phyloP scores from a whole-genome alignment of 2,888 invertebrate genomes.

The Gisinianus flammeolus region DNA sequence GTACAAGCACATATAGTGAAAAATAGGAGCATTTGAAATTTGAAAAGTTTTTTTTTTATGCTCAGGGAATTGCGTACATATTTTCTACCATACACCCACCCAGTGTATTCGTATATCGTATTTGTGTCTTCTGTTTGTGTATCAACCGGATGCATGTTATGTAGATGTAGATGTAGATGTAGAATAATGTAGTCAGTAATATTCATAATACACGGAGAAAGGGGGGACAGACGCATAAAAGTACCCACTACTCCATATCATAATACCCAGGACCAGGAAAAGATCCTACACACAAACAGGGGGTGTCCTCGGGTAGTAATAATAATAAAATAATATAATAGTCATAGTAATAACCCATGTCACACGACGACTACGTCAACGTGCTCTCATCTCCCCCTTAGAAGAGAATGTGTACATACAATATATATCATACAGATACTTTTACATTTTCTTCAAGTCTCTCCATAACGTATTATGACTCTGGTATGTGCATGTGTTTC shows the following conservation, averaged over 20 bases:
- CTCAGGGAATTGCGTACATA: no score
- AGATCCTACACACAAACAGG: not conserved
- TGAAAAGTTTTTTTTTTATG: no score
- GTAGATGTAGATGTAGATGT: not conserved
- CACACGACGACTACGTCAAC: not conserved
- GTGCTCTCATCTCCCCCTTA: not conserved
- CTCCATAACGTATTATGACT: no score
- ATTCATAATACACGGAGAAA: slow-evolving; percentile 11
- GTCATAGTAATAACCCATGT: slow-evolving; percentile 18
- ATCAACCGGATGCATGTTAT: not conserved
- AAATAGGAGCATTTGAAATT: no score
- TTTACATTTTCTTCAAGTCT: not conserved
- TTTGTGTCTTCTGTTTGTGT: no score
- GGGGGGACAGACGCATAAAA: not conserved
- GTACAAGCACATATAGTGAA: no score
- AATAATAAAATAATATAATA: slow-evolving; percentile 16
- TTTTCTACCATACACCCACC: no score
- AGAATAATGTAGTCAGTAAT: no score
- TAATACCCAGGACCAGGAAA: not conserved
- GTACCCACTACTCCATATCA: not conserved
- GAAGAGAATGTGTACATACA: not conserved
- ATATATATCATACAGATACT: not conserved
- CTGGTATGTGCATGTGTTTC: not conserved
- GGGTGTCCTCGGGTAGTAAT: slow-evolving; percentile 15
- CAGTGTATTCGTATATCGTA: no score